Evolutionary conservation across 2,797 vertebrate genomes (phyloP), one percentile per base, ranked within the genome.

Genomic region (Eupleurogrammus muticus): DNA sequence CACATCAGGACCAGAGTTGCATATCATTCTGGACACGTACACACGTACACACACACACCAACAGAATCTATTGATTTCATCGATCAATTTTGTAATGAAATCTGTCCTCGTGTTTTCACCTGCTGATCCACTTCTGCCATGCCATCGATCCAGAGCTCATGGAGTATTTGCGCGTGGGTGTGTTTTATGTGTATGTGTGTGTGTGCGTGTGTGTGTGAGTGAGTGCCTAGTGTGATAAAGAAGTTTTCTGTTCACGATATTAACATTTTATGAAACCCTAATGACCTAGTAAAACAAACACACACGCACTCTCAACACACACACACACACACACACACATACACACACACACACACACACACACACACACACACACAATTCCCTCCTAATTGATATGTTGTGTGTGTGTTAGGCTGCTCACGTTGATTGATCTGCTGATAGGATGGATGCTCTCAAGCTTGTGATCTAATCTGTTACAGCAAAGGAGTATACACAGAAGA

Each of bases 381-480:
- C 62, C 66, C 28, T 67, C 60, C 77, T 86, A 85, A 90, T 77
- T 85, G 78, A 88, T 64, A 66, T 70, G 70, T 77, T 65, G 59
- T 49, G 60, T 80, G 81, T 77, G 77, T 9, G 40, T 51, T 10
- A 28, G 55, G 54, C 53, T 49, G 50, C 75, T 82, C 62, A 17
- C 23, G n/a, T 50, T 82, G 88, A 91, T 86, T 90, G 88, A 89
- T 87, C 75, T 61, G 34, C 65, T 66, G 80, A 77, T 81, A 70
- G 68, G 80, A 87, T 79, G 72, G 83, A 85, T 81, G 80, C 81
- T 82, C 66, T 84, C 66, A 78, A 77, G 77, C 80, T 70, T 68
- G 77, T 86, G 86, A 85, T 86, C 68, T 81, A 83, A 88, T 90
- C 83, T 73, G 68, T 86, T 73, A 65, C 78, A 66, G 79, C 51